Evolutionary conservation across 2,797 vertebrate genomes (phyloP).

Genomic region (Tokudaia muenninki): DNA sequence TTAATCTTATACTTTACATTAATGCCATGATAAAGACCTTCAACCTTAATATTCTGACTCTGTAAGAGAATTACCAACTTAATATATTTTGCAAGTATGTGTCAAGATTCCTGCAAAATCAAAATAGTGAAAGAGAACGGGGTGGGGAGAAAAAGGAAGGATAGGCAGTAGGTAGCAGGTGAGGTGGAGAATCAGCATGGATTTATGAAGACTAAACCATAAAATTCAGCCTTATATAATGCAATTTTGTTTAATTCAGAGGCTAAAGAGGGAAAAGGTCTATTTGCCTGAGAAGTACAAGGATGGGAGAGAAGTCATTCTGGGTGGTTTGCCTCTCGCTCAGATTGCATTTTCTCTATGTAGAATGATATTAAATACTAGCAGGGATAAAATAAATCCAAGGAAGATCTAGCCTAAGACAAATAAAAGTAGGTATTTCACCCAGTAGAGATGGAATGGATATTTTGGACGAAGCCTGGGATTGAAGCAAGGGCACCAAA

Average conservation of each 20-base stretch:
- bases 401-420: not conserved
- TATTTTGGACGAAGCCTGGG: constrained; percentile 35
- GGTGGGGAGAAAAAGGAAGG: not conserved
- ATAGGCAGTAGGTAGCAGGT: not conserved
- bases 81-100: constrained; percentile 11
- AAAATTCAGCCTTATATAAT: not conserved
- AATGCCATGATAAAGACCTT: not conserved
- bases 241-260: not conserved
- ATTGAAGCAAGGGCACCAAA: not conserved
- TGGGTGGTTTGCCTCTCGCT: not conserved
- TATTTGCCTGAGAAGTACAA: not conserved
- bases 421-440: not conserved
- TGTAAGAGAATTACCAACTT: not conserved
- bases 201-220: not conserved
- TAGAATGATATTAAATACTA: not conserved
- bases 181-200: no score
- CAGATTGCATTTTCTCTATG: constrained; percentile 11
- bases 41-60: not conserved
- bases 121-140: not conserved
- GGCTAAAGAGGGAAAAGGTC: not conserved
- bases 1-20: not conserved
- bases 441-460: not conserved
- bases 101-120: not conserved
- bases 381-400: not conserved
- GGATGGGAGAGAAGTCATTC: not conserved